Conservation (phyloP, 2,888 invertebrate genomes). For the Bellardia pandia region DNA sequence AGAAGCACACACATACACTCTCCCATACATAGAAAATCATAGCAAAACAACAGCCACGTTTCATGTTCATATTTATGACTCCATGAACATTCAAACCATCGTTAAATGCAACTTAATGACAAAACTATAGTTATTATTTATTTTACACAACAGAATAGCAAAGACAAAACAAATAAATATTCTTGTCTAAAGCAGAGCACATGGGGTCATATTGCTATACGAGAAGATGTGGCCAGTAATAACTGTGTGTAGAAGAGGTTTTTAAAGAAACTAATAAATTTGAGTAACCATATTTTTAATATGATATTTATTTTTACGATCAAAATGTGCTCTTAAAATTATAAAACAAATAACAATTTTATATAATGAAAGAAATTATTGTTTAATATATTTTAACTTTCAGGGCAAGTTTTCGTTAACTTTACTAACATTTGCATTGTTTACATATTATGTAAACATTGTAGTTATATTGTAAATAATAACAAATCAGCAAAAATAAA, state of each 20-base stretch:
- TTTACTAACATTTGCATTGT: no score
- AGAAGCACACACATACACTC: not conserved
- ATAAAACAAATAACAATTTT: no score
- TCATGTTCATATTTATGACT: conserved; percentile 13
- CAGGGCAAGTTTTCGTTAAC: no score
- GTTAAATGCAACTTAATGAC: conserved; percentile 16
- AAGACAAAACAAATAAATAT: not conserved
- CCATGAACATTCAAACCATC: conserved; percentile 16
- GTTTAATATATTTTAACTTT: no score
- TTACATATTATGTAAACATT: no score
- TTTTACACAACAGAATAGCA: not conserved
- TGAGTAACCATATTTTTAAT: not conserved
- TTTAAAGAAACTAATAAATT: not conserved
- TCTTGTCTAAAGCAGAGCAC: not conserved
- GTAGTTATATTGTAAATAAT: no score
- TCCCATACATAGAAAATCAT: not conserved
- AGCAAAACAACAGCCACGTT: conserved; percentile 13
- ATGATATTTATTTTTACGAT: not conserved
- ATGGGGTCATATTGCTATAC: not conserved
- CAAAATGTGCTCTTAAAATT: not conserved
- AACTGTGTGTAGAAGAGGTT: not conserved
- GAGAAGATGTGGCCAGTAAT: not conserved
- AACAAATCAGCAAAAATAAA: no score
- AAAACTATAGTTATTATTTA: not conserved
- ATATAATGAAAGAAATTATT: no score